Base-by-base conservation (phyloP, 2,113 vertebrate genomes). In the Pteruthius melanotis region DNA sequence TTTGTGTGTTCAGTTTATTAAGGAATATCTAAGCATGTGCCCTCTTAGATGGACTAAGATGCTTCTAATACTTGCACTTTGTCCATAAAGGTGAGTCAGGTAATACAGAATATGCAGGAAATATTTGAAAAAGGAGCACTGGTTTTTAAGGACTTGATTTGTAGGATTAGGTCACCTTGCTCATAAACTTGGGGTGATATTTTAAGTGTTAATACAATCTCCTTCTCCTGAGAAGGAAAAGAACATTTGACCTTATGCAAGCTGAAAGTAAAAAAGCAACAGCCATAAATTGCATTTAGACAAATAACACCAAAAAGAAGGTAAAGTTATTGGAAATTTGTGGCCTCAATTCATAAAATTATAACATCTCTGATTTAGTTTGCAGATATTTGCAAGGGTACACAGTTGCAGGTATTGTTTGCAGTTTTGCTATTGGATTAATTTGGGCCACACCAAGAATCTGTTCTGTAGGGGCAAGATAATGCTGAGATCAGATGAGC, bases 51-150 rank as follows among this genome's bases (percentile, higher is more conserved):
- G 47, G 37, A 19, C n/a, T 56, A 21, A 52, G 52, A 40, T 57
- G 24, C 22, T 13, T 50, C 56, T 35, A 35, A 75, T 42, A 17
- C 22, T 52, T 81, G 13, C 6, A 44, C 28, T 66, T 49, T 71
- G 39, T 45, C 35, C 23, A 1, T 28, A 40, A 66, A 63, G 13
- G 17, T 0, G 3, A 66, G 39, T 40, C 40, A 75, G 8, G 16
- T 0, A 0, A 13, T 45, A n/a, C 0, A 5, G 52, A 74, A 70
- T 39, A 40, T 17, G 22, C 19, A 39, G 50, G 31, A 70, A 49
- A n/a, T 4, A 15, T 52, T 59, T 45, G 30, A 40, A 61, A 68
- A 60, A 49, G 16, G 13, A 70, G 13, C 14, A 52, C 22, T 61
- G 57, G 1, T 22, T 74, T 69, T 70, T 30, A 70, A 82, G 35